Percentiles rank a stretch among this genome's conserved stretches.
phyloP scores from a whole-genome alignment of 2,113 vertebrate genomes.

The Sus scrofa region DNA sequence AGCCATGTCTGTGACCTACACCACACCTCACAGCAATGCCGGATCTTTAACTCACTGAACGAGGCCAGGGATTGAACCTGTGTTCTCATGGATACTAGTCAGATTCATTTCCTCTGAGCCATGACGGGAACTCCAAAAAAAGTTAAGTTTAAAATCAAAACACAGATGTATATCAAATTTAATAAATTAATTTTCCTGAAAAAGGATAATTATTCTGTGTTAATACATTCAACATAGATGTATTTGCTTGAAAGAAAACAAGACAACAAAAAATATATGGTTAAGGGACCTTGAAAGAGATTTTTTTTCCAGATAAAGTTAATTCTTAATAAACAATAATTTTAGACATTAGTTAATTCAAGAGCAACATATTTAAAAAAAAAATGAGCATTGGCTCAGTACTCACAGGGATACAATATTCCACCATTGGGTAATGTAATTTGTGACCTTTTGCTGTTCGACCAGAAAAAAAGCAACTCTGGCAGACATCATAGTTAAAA shows the following conservation, averaged over 20 bases:
- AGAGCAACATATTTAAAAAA: neutral
- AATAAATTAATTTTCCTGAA: neutral
- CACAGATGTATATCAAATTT: neutral
- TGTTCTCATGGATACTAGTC: too few relatives aligned
- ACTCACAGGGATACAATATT: conserved; percentile 98
- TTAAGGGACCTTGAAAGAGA: neutral
- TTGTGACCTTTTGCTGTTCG: conserved; percentile 99
- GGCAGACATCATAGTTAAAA: conserved; percentile 99
- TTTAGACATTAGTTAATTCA: conserved; percentile 1
- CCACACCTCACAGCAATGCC: too few relatives aligned
- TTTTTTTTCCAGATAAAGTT: neutral
- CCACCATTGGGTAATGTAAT: conserved; percentile 99
- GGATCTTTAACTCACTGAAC: too few relatives aligned
- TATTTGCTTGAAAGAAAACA: conserved; percentile 28
- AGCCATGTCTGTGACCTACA: too few relatives aligned
- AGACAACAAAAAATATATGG: neutral
- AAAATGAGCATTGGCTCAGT: neutral
- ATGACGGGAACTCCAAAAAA: neutral
- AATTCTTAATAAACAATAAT: neutral
- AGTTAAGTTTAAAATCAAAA: conserved; percentile 51
- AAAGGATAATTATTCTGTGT: neutral
- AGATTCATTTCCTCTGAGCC: too few relatives aligned
- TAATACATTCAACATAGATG: neutral
- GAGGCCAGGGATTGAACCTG: too few relatives aligned
- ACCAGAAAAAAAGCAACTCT: conserved; percentile 99